Evolutionary conservation across 53 echinoderm and acorn worm species (phyloP), one percentile per base, ranked within the genome.

Genomic region (Stichopus horrens): DNA sequence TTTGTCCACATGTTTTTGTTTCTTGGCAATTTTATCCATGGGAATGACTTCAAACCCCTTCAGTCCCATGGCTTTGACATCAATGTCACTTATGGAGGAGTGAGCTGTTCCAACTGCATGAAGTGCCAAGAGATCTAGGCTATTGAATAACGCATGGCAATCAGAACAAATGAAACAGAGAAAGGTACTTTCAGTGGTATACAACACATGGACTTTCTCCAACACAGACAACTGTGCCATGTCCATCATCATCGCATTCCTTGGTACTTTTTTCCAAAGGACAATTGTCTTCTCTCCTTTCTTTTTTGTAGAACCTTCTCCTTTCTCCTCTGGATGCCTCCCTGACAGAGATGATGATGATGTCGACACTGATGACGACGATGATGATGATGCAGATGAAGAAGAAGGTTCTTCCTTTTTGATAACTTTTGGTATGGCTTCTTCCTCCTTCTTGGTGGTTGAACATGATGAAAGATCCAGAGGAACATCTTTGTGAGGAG

Each of bases 231-330:
- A 59, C 67, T 85, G 85, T 13, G 85, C 85, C 85, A 85, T 65
- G 52, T 85, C 85, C 85, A 85, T 85, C 85, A 85, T 85, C 85
- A 85, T 85, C 9, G 85, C 85, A 85, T 85, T 65, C 53, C 85
- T 59, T 66, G 85, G 65, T 13, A 85, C 85, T 52, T 85, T 85
- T 37, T 85, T 85, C 85, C 85, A 85, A 4, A 85, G 85, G 52
- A 85, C 85, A 52, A 85, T 85, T 11, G 85, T 85, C 67, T 85
- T 85, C 37, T 85, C 85, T 22, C 85, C 85, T 53, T 85, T 85
- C 9, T 59, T 52, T 53, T 85, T 85, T 51, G 57, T 10, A 58
- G 85, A 63, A 18, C 52, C 21, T 6, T 9, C 67, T 51, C 66
- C 67, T 85, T 65, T 85, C 23, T 67, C 59, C 11, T 58, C 59